These are phyloP conservation scores for Ammodytes dubius DNA, from an alignment of 2,113 vertebrate genomes.

Conservation along the genomic window DNA sequence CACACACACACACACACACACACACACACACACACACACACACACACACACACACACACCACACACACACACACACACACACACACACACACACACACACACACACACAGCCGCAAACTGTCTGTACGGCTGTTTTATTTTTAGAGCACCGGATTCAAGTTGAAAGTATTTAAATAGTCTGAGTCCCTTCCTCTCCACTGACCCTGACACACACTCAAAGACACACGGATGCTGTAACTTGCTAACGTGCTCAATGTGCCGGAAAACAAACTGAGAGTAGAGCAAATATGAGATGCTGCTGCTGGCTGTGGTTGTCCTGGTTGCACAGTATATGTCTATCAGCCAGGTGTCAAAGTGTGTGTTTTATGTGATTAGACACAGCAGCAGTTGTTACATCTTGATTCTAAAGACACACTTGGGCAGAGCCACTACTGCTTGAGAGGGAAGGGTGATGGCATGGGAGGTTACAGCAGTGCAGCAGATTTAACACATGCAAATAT, in stretches of 20 bases:
- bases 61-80: not conserved
- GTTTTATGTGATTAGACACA: not conserved
- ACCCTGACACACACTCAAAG: constrained; percentile 48
- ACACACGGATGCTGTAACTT: constrained; percentile 43
- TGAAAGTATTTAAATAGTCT: constrained; percentile 57
- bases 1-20: too few species aligned
- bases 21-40: constrained; percentile 7
- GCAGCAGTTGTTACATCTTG: not conserved
- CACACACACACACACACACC: constrained; percentile 6
- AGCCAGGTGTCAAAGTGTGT: not conserved
- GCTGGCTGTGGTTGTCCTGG: not conserved
- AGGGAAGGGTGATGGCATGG: not conserved
- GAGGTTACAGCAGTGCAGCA: not conserved
- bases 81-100: constrained; percentile 7
- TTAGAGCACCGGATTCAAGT: constrained; percentile 48
- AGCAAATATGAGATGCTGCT: not conserved
- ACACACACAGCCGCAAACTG: not conserved
- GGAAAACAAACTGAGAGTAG: constrained; percentile 32
- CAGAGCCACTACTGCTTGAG: not conserved
- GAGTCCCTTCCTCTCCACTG: constrained; percentile 24
- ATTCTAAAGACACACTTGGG: not conserved
- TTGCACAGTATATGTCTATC: not conserved
- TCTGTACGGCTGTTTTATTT: constrained; percentile 61
- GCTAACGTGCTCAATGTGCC: constrained; percentile 29
- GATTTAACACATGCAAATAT: constrained; percentile 27